phyloP scores from a whole-genome alignment of 1,140 invertebrate species.

The Zelostemma sp. region DNA sequence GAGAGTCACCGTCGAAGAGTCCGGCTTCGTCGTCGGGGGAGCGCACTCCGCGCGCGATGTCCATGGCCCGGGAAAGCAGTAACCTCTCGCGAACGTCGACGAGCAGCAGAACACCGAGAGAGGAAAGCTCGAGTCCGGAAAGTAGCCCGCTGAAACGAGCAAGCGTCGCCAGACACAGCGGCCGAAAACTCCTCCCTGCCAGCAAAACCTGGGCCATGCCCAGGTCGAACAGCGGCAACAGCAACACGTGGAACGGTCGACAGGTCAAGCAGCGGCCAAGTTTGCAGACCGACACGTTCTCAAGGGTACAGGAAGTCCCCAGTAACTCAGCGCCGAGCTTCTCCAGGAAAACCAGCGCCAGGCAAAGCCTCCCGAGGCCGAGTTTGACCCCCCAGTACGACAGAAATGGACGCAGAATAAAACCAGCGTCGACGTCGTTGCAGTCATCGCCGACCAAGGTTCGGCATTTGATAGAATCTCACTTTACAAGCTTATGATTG shows the following conservation, averaged over 20 bases:
- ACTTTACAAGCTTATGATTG: no score
- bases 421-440: constrained; percentile 67
- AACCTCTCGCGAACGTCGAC: constrained; percentile 69
- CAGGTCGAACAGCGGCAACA: constrained; percentile 58
- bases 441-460: constrained; percentile 75
- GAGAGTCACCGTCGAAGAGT: constrained; percentile 71
- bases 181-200: constrained; percentile 64
- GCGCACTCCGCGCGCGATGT: constrained; percentile 66
- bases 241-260: constrained; percentile 81
- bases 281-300: constrained; percentile 77
- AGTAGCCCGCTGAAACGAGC: constrained; percentile 58
- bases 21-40: constrained; percentile 62
- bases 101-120: constrained; percentile 52
- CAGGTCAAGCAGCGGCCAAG: constrained; percentile 72
- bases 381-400: constrained; percentile 67
- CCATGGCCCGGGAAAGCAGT: constrained; percentile 69
- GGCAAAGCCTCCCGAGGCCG: constrained; percentile 75
- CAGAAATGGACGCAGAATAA: constrained; percentile 70
- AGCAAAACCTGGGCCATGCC: constrained; percentile 60
- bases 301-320: constrained; percentile 61
- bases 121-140: constrained; percentile 63
- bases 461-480: no score
- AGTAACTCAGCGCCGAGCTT: constrained; percentile 67
- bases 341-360: constrained; percentile 73
- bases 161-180: constrained; percentile 50